Percentiles rank a stretch among this genome's conserved stretches.
phyloP scores from a whole-genome alignment of 2,888 invertebrate species.

The Ochropleura plecta region DNA sequence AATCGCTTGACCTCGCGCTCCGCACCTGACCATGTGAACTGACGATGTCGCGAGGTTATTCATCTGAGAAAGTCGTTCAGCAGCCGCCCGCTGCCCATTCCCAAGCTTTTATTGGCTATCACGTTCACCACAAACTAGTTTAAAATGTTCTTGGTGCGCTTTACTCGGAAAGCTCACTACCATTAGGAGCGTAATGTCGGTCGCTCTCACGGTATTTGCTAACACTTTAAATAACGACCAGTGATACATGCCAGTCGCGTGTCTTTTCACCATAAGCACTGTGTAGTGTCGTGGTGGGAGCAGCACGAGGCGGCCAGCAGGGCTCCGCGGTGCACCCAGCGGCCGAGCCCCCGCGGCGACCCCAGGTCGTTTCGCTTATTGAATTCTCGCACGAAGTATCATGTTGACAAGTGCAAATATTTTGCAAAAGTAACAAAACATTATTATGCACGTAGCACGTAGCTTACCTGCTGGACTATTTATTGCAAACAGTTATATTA shows the following conservation, averaged over 20 bases:
- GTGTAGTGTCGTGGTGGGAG: slow-evolving; percentile 77
- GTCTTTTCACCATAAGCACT: slow-evolving; percentile 83
- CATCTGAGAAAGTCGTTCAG: slow-evolving; percentile 86
- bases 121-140: slow-evolving; percentile 87
- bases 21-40: slow-evolving; percentile 79
- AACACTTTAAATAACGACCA: slow-evolving; percentile 72
- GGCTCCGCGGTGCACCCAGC: slow-evolving; percentile 80
- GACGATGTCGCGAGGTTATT: slow-evolving; percentile 75
- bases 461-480: slow-evolving; percentile 12
- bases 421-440: slow-evolving; percentile 68
- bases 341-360: slow-evolving; percentile 80
- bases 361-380: slow-evolving; percentile 77
- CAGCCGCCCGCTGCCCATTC: slow-evolving; percentile 84
- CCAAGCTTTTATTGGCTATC: slow-evolving; percentile 87
- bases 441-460: slow-evolving; percentile 15
- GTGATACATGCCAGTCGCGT: slow-evolving; percentile 81
- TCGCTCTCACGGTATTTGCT: slow-evolving; percentile 85
- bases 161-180: slow-evolving; percentile 81
- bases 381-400: slow-evolving; percentile 84
- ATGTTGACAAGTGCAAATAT: slow-evolving; percentile 75
- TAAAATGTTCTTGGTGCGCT: slow-evolving; percentile 84
- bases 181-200: slow-evolving; percentile 76
- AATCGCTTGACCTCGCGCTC: slow-evolving; percentile 76
- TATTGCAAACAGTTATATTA: slow-evolving; percentile 39
- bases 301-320: slow-evolving; percentile 75